These are phyloP conservation scores for Tenodera sinensis DNA, from an alignment of 2,888 invertebrate genomes.

Conservation along the genomic window DNA sequence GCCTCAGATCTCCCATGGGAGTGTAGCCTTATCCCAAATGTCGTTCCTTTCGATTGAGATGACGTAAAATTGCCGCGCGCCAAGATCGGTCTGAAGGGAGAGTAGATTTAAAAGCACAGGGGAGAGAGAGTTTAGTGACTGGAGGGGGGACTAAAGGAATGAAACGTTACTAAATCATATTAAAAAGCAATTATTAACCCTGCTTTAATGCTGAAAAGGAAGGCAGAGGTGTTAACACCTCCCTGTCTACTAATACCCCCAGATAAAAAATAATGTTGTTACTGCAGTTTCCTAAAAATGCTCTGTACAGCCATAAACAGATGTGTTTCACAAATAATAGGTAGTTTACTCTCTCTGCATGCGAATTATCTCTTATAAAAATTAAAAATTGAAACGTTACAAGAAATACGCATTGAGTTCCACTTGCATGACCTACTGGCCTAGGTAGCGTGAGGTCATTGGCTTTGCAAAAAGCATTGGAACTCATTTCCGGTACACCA, in stretches of 20 bases:
- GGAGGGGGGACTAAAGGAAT: not conserved
- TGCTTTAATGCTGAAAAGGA: not conserved
- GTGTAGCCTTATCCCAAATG: not conserved
- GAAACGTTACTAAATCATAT: not conserved
- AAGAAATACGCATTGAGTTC: no score
- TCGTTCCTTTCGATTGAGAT: constrained; percentile 2
- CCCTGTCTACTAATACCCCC: not conserved
- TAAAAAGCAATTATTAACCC: not conserved
- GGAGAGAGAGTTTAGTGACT: not conserved
- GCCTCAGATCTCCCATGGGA: not conserved
- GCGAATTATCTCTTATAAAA: no score
- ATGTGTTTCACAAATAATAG: no score
- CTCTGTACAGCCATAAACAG: no score
- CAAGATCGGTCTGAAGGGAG: not conserved
- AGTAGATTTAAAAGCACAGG: not conserved
- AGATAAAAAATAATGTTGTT: no score
- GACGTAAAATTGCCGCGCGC: not conserved
- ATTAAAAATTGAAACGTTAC: no score
- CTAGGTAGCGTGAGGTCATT: no score
- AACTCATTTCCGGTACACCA: no score
- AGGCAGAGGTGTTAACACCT: not conserved
- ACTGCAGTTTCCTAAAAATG: no score
- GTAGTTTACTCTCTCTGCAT: no score
- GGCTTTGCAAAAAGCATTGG: no score
- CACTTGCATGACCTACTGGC: no score